phyloP scores from a whole-genome alignment of 2,113 vertebrate species.

The Glaucomys volans region DNA sequence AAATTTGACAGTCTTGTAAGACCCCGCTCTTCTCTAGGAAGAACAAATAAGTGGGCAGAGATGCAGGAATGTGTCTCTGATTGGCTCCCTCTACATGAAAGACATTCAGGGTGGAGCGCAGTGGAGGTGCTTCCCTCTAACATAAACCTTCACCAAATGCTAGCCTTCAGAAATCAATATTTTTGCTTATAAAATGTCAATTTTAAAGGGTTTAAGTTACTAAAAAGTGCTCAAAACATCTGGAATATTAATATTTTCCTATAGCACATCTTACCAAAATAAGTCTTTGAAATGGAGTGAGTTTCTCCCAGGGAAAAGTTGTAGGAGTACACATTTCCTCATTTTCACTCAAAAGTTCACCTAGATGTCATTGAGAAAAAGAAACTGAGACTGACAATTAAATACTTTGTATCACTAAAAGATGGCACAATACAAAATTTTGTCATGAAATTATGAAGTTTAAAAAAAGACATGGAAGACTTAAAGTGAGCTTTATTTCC shows the following conservation, averaged over 20 bases:
- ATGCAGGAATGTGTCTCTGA: not conserved
- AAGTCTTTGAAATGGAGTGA: slow-evolving; percentile 86
- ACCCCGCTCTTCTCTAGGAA: not conserved
- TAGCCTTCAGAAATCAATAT: not conserved
- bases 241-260: not conserved
- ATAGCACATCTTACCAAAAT: slow-evolving; percentile 83
- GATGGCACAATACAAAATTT: not conserved
- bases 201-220: not conserved
- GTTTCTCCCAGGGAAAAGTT: slow-evolving; percentile 85
- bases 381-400: slow-evolving; percentile 11
- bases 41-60: not conserved
- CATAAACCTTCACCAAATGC: not conserved
- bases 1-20: not conserved
- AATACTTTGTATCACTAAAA: not conserved
- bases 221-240: not conserved
- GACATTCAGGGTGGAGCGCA: too few relatives aligned
- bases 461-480: not conserved
- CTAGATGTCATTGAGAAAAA: slow-evolving; percentile 49
- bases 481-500: not conserved
- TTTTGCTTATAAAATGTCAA: not conserved
- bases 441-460: not conserved
- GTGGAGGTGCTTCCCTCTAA: not conserved
- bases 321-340: not conserved
- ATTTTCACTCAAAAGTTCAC: not conserved
- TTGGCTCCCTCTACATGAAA: not conserved